Evolutionary conservation across 2,888 invertebrate species (phyloP), one percentile per base, ranked within the genome.

Genomic region (Amphipoea lucens): DNA sequence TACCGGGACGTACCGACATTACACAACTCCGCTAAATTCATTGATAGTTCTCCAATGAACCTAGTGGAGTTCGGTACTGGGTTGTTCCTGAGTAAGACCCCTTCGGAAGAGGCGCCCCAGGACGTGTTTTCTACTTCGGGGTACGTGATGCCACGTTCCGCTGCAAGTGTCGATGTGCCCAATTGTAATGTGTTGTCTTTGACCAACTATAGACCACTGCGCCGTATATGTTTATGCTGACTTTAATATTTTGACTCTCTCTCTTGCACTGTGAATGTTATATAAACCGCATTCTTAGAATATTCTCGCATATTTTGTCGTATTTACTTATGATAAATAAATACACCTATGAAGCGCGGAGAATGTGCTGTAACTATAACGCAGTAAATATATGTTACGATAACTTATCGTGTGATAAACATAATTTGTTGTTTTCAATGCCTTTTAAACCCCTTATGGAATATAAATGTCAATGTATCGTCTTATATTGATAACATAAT

Each of bases 61-160:
- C 98, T 99, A 97, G 99, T 99, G 96, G 99, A 99, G 98, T 98
- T 99, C 97, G 99, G 99, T 96, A 98, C 99, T 94, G 99, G 99
- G 96, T 97, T 99, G 96, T 99, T 99, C 97, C 97, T 98, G 96
- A 98, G 98, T 97, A 98, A 98, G 97, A 99, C 98, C 93, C 98
- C 98, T 94, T 98, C 98, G 95, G 99, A 99, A 97, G 98, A 98
- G 97, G 98, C 98, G 95, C 98, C 97, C 97, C 98, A 94, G 93
- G 98, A 97, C 97, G 97, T 95, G 97, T 97, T 96, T 97, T 97
- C 96, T 96, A 96, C 96, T 96, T 97, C 97, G 97, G 97, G 97
- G 97, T 97, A 97, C 97, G 97, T 97, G 97, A 96, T 91, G 89
- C 93, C 96, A 86, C 94, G 89, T 87, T 91, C 91, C 93, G 90